phyloP scores from a whole-genome alignment of 2,113 vertebrate species.

The Desmodus rotundus region DNA sequence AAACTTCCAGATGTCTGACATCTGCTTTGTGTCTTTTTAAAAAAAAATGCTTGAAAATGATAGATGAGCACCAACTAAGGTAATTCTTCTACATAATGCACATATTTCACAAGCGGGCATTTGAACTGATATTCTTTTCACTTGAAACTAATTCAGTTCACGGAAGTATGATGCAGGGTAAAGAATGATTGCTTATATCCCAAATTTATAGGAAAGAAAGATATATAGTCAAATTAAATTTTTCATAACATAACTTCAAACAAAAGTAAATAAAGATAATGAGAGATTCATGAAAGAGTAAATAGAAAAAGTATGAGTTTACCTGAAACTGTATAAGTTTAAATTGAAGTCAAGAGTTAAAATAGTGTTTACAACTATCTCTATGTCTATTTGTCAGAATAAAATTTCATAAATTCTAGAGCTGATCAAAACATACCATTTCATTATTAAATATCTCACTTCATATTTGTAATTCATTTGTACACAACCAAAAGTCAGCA shows the following conservation, averaged over 20 bases:
- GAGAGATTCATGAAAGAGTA: background rate
- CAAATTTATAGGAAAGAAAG: background rate
- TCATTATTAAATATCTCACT: background rate
- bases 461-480: background rate
- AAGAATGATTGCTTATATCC: background rate
- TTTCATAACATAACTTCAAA: background rate
- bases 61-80: background rate
- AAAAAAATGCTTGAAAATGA: constrained; percentile 39
- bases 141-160: constrained; percentile 36
- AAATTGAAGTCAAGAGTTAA: background rate
- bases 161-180: background rate
- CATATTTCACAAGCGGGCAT: background rate
- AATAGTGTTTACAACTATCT: background rate
- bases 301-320: background rate
- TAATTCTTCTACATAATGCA: constrained; percentile 2
- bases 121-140: background rate
- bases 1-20: background rate
- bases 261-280: background rate
- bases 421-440: background rate
- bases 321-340: background rate
- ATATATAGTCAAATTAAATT: background rate
- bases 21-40: constrained; percentile 42
- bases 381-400: background rate
- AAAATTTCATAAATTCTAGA: background rate
- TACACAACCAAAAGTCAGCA: background rate